Evolutionary conservation across 2,888 invertebrate genomes (phyloP), one percentile per base, ranked within the genome.

Genomic region (Dendrolimus pini): DNA sequence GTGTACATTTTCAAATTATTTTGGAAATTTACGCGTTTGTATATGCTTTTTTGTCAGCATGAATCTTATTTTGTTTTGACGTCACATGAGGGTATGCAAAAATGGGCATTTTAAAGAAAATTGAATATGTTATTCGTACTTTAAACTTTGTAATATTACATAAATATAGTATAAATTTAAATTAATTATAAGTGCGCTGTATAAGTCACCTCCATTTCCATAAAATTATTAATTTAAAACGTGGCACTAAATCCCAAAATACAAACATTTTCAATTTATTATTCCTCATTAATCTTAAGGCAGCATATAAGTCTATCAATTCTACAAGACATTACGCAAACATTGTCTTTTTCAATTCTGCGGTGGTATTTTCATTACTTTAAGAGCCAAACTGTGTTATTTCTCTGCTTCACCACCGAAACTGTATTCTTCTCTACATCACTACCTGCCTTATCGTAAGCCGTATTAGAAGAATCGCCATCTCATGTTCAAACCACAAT

Each of bases 61-160:
- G 73, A 68, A 61, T 68, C 64, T 67, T 61, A 67, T 66, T 62
- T 65, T 60, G 63, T 41, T 57, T 59, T 56, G 68, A 66, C 69
- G 67, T 60, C 54, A 56, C 56, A 59, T 67, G 66, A 66, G 70
- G 66, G 67, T 70, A 64, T 69, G 79, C 80, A 80, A 89, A 87
- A 88, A 90, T 89, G 89, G 89, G 89, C 89, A 89, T 90, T 89
- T 89, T 85, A 84, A 85, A 78, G 66, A 60, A 61, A 55, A 41
- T 64, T 66, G 58, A 10, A 41, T 12, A 30, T 52, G 54, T 47
- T 55, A 55, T 18, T 54, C 13, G 30, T 7, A n/a, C 14, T 10
- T 52, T 52, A 14, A 8, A 53, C n/a, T 8, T 30, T 9, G 53
- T 12, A 47, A 47, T 9, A 47, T 47, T 9, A 47, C 10, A 6